These are phyloP conservation scores for Oophaga pumilio DNA, from an alignment of 2,113 vertebrate genomes.

Conservation along the genomic window DNA sequence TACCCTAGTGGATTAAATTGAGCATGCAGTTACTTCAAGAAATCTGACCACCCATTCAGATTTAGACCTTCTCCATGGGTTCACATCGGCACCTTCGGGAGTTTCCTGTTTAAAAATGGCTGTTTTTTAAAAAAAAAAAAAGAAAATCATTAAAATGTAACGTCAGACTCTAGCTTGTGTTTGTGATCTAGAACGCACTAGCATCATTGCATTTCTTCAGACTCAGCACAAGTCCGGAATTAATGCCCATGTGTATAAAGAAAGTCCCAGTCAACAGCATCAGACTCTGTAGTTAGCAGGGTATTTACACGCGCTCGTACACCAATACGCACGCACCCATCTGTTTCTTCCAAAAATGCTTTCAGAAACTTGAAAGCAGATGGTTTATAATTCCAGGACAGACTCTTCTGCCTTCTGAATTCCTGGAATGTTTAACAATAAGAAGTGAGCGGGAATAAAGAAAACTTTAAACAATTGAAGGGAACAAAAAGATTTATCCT, in stretches of 20 bases:
- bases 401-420: constrained; percentile 50
- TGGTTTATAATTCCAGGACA: constrained; percentile 75
- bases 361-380: constrained; percentile 67
- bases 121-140: background rate
- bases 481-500: constrained; percentile 9
- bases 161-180: background rate
- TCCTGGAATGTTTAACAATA: constrained; percentile 55
- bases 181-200: background rate
- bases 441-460: constrained; percentile 24
- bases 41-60: background rate
- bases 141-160: background rate
- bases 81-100: background rate
- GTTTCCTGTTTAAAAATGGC: background rate
- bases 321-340: constrained; percentile 37
- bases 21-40: background rate
- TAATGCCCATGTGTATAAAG: background rate
- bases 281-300: constrained; percentile 4
- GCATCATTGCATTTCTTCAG: background rate
- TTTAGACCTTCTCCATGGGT: background rate
- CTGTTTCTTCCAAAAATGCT: constrained; percentile 54
- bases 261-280: background rate
- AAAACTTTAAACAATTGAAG: constrained; percentile 1
- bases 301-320: constrained; percentile 39
- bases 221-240: background rate
- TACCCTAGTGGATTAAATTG: background rate